Evolutionary conservation across 1,140 invertebrate species (phyloP).

Genomic region (Vollenhovia emeryi): DNA sequence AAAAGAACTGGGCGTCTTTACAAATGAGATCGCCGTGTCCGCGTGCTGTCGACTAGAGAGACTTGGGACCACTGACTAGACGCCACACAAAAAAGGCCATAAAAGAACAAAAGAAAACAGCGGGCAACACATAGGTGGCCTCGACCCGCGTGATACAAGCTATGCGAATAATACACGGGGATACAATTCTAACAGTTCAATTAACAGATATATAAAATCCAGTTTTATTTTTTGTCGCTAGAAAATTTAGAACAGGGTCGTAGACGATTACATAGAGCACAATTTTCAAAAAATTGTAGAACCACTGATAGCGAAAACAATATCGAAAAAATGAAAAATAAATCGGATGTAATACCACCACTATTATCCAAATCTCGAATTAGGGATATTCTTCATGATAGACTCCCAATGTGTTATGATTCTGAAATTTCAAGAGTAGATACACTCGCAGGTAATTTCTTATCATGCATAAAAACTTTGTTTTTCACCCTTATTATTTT

Average conservation of each 20-base stretch:
- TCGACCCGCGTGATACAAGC: too few species aligned
- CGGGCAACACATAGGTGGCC: too few species aligned
- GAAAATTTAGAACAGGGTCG: not conserved
- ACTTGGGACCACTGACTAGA: too few species aligned
- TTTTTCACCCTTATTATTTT: not conserved
- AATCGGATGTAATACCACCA: not conserved
- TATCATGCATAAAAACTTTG: not conserved
- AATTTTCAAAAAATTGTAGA: not conserved
- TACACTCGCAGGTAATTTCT: not conserved
- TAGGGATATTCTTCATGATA: not conserved
- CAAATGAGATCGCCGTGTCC: too few species aligned
- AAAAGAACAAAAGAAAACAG: too few species aligned
- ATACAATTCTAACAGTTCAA: too few species aligned
- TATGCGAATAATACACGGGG: too few species aligned
- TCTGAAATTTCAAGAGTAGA: not conserved
- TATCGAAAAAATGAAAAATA: too few species aligned
- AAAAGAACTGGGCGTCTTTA: too few species aligned
- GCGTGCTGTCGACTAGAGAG: too few species aligned
- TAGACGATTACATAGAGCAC: not conserved
- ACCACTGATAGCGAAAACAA: not conserved
- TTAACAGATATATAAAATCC: too few species aligned
- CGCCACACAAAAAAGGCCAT: too few species aligned
- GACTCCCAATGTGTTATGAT: not conserved
- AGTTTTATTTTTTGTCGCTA: not conserved
- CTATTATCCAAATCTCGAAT: not conserved